Conservation (phyloP, 2,113 vertebrate genomes). For the Pandion haliaetus region DNA sequence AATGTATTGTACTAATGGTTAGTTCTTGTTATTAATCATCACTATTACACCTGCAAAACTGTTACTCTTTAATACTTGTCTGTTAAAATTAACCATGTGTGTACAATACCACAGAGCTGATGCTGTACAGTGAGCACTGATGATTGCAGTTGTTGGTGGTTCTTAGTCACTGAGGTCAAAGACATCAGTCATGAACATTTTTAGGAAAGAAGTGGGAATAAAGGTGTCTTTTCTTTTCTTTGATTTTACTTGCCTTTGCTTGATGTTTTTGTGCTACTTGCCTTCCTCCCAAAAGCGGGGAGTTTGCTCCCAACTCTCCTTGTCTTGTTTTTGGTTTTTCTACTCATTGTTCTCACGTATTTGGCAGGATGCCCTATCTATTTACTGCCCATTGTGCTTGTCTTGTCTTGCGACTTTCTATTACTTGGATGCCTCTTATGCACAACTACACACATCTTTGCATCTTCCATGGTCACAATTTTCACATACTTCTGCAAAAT, state of each 20-base stretch:
- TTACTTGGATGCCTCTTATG: neutral
- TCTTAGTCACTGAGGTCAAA: neutral
- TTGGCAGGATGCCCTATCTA: neutral
- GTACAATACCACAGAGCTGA: neutral
- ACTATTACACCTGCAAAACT: neutral
- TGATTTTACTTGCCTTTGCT: neutral
- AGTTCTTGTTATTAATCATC: neutral
- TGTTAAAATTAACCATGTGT: neutral
- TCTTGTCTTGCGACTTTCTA: neutral
- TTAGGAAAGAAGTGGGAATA: neutral
- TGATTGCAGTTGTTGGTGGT: fast-evolving
- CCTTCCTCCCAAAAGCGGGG: neutral
- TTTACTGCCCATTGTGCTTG: neutral
- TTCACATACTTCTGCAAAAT: neutral
- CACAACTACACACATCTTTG: neutral
- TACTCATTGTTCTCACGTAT: neutral
- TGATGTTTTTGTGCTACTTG: neutral
- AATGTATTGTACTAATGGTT: neutral
- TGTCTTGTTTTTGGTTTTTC: neutral
- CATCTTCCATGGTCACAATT: neutral
- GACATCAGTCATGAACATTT: neutral
- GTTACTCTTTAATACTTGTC: neutral
- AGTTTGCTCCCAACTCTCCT: neutral
- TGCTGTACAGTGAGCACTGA: neutral
- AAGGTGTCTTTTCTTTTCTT: neutral